phyloP scores from a whole-genome alignment of 2,888 invertebrate species.

The Silvanus unidentatus region DNA sequence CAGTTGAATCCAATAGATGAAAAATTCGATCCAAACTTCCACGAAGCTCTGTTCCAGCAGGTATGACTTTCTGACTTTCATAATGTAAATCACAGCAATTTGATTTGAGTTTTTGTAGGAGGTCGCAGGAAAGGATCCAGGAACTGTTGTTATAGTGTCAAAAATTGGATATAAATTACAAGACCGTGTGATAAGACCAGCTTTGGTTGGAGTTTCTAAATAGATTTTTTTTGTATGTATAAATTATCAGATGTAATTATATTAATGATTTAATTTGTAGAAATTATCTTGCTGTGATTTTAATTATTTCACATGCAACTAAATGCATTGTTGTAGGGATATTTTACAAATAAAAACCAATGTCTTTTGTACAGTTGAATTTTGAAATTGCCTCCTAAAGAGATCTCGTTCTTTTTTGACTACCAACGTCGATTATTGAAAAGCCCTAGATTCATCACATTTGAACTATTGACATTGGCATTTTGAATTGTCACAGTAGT shows the following conservation, averaged over 20 bases:
- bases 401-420: too few relatives aligned
- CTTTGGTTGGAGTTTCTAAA: constrained; percentile 93
- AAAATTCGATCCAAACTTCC: constrained; percentile 93
- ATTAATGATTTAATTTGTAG: constrained; percentile 3
- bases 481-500: too few relatives aligned
- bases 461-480: too few relatives aligned
- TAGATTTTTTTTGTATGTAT: constrained; percentile 31
- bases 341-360: too few relatives aligned
- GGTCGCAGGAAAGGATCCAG: constrained; percentile 72
- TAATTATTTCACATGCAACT: constrained; percentile 3
- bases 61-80: constrained; percentile 43
- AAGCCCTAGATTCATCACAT: too few relatives aligned
- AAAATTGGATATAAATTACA: constrained; percentile 95
- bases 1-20: constrained; percentile 85
- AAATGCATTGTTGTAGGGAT: too few relatives aligned
- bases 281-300: constrained; percentile 2
- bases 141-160: constrained; percentile 86
- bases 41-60: constrained; percentile 94
- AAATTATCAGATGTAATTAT: background rate
- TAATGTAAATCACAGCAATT: constrained; percentile 1
- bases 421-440: too few relatives aligned
- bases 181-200: constrained; percentile 90
- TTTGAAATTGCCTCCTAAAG: too few relatives aligned
- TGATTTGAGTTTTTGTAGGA: constrained; percentile 48
- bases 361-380: too few relatives aligned